Evolutionary conservation across 1,140 invertebrate species (phyloP).

Genomic region (Platyscapa corneri): DNA sequence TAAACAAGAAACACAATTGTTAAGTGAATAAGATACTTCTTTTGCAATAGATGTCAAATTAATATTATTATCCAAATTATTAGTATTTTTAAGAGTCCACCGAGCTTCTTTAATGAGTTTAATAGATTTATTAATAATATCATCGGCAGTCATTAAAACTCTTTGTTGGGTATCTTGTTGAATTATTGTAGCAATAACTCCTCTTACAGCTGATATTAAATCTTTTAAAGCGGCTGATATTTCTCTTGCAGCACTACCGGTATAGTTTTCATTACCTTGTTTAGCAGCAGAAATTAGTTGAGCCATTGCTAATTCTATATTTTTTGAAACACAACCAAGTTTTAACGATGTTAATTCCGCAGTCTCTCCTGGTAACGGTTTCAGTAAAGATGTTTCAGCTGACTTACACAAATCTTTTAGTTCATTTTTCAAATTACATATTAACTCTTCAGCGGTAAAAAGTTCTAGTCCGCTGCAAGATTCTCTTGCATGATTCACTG

Average conservation of each 20-base stretch:
- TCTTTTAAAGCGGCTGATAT: constrained; percentile 84
- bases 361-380: constrained; percentile 91
- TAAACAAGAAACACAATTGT: constrained; percentile 84
- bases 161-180: constrained; percentile 79
- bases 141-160: constrained; percentile 84
- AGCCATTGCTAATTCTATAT: constrained; percentile 81
- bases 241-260: constrained; percentile 87
- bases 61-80: constrained; percentile 77
- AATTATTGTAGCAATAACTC: constrained; percentile 80
- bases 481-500: constrained; percentile 88
- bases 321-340: constrained; percentile 80
- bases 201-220: constrained; percentile 82
- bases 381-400: constrained; percentile 81
- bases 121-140: constrained; percentile 86
- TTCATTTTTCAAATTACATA: constrained; percentile 87
- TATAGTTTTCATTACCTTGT: constrained; percentile 89
- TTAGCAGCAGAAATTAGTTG: constrained; percentile 89
- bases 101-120: constrained; percentile 87
- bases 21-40: constrained; percentile 78
- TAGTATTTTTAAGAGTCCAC: constrained; percentile 78
- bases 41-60: constrained; percentile 80
- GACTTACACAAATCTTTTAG: constrained; percentile 86
- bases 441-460: constrained; percentile 88
- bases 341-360: constrained; percentile 84
- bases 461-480: constrained; percentile 91